Conservation (phyloP, 2,888 invertebrate genomes). For the Drosophila mimica region DNA sequence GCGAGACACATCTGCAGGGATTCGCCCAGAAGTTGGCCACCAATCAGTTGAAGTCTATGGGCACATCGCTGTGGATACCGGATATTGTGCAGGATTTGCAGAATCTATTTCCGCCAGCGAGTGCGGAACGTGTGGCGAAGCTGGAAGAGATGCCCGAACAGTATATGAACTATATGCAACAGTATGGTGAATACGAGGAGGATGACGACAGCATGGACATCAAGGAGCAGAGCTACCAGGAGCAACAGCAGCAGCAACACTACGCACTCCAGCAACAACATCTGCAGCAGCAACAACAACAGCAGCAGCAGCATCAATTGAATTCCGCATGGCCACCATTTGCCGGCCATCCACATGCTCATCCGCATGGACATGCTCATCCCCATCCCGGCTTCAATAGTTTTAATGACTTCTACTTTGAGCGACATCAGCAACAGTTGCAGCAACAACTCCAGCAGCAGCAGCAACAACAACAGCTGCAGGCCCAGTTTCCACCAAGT, state of each 20-base stretch:
- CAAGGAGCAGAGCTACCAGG: slow-evolving; percentile 70
- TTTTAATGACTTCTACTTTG: slow-evolving; percentile 73
- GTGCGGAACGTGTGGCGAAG: slow-evolving; percentile 79
- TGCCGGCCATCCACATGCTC: slow-evolving; percentile 50
- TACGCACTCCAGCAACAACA: slow-evolving; percentile 71
- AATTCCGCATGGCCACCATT: slow-evolving; percentile 63
- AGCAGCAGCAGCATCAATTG: slow-evolving; percentile 57
- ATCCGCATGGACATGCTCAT: slow-evolving; percentile 46
- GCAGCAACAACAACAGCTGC: slow-evolving; percentile 60
- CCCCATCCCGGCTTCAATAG: slow-evolving; percentile 62
- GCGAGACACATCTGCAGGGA: slow-evolving; percentile 81
- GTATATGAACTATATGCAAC: slow-evolving; percentile 82
- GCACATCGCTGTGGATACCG: slow-evolving; percentile 80
- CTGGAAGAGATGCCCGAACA: slow-evolving; percentile 82
- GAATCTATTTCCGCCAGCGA: slow-evolving; percentile 81
- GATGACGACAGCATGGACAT: slow-evolving; percentile 79
- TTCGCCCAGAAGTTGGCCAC: slow-evolving; percentile 81
- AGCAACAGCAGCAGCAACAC: slow-evolving; percentile 75
- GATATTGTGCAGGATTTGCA: slow-evolving; percentile 82
- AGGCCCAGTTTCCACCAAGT: slow-evolving; percentile 52
- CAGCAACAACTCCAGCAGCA: slow-evolving; percentile 70
- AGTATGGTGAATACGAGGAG: slow-evolving; percentile 82
- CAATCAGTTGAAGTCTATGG: slow-evolving; percentile 81
- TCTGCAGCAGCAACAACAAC: slow-evolving; percentile 53
- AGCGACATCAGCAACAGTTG: slow-evolving; percentile 67